Conservation (phyloP, 2,888 invertebrate species). For the Mayetiola destructor region DNA sequence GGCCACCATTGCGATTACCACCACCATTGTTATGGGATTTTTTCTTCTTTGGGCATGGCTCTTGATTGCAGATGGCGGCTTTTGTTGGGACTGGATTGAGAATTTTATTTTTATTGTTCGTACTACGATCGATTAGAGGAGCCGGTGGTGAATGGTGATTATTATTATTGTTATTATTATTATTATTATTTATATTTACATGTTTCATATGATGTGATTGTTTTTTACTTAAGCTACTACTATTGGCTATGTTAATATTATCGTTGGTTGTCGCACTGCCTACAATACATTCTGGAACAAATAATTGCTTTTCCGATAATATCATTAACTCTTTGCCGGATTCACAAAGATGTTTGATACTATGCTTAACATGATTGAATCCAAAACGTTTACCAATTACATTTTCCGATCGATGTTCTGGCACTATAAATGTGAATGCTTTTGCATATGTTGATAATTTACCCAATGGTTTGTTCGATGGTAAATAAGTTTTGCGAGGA, state of each 20-base stretch:
- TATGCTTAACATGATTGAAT: constrained; percentile 34
- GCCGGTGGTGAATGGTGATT: background rate
- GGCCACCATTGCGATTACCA: background rate
- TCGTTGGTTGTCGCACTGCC: background rate
- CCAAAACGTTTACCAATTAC: constrained; percentile 39
- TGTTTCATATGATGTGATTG: background rate
- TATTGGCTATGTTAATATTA: too few relatives aligned
- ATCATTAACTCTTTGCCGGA: constrained; percentile 34
- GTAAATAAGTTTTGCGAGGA: constrained; percentile 57
- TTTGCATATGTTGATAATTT: constrained; percentile 60
- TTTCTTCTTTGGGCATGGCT: background rate
- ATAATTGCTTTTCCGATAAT: constrained; percentile 33
- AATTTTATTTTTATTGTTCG: background rate
- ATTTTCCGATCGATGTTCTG: constrained; percentile 38
- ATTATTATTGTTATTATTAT: background rate
- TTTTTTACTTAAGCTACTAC: background rate
- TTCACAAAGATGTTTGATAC: constrained; percentile 37
- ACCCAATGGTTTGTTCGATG: constrained; percentile 50
- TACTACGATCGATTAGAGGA: background rate
- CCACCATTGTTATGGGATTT: background rate
- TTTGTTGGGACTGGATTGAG: background rate
- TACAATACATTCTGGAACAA: constrained; percentile 27
- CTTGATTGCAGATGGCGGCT: background rate
- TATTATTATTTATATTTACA: background rate
- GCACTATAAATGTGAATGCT: constrained; percentile 47